Base-by-base conservation (phyloP, 1,140 invertebrate genomes). In the Halesus radiatus region DNA sequence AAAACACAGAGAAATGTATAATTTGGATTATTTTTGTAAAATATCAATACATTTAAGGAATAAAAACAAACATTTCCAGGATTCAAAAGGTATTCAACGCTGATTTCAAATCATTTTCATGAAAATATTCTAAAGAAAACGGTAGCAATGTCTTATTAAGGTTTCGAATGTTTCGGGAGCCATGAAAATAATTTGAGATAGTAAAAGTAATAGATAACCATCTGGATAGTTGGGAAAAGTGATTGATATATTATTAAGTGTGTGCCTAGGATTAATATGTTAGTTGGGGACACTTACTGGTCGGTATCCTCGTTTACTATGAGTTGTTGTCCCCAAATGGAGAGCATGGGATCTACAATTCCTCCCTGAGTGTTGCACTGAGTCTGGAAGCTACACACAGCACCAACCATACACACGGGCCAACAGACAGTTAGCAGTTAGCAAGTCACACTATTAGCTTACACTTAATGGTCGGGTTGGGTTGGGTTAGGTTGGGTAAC, bases 311-410 rank as follows among this genome's bases (percentile, higher is more conserved):
- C 96, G 93, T 96, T 96, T 90, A 97, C 95, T 93, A 97, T 96
- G 92, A 97, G 95, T 94, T 97, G 96, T 92, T 97, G 96, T 91
- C 96, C 96, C 96, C 96, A 97, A 93, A 97, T 97, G 91, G 95
- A 96, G 91, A 97, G 95, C 95, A 97, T 97, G 91, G 96, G 96
- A 93, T 97, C 96, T 94, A 97, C 95, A 93, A 97, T 96, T 92
- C 96, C 96, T 92, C 96, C 96, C 91, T 95, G 94, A 94, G 96
- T 96, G 91, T 96, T 96, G 91, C 91, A 92, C 90, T 93, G 94
- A 94, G 95, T 96, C 94, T 97, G 95, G 95, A 96, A 97, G 94
- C 95, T 97, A 94, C 89, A 84, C 84, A 87, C 86, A 87, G 84
- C 87, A 85, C 81, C 81, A 81, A 81, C 80, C 80, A 80, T 78